phyloP scores from a whole-genome alignment of 2,888 invertebrate species.

The Pollenia angustigena region DNA sequence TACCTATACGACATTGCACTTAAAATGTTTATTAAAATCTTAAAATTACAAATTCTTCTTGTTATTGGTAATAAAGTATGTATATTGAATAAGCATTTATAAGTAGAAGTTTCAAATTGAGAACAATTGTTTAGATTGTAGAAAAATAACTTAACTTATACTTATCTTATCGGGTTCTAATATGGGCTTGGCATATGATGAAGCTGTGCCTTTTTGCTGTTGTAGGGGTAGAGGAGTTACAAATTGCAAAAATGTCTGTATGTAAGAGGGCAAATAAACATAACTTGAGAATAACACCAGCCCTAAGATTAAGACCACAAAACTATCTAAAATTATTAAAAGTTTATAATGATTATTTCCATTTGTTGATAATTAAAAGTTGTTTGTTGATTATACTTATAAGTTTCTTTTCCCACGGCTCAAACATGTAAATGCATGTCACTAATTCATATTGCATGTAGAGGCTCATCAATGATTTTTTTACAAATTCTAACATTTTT shows the following conservation, averaged over 20 bases:
- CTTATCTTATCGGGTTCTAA: constrained; percentile 78
- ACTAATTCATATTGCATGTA: constrained; percentile 84
- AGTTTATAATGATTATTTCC: neutral
- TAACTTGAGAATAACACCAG: constrained; percentile 86
- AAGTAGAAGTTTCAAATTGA: neutral
- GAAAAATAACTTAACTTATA: constrained; percentile 74
- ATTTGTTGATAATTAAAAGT: neutral
- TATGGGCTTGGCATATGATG: constrained; percentile 76
- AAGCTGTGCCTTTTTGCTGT: constrained; percentile 41
- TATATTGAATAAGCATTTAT: no score
- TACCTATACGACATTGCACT: neutral
- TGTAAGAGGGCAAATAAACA: constrained; percentile 86
- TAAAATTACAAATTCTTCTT: neutral
- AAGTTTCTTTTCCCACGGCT: constrained; percentile 84
- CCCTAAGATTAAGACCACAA: constrained; percentile 84
- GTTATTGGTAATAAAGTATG: neutral
- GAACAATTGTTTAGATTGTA: neutral
- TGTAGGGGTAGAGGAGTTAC: constrained; percentile 78
- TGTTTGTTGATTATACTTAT: constrained; percentile 80
- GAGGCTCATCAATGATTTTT: constrained; percentile 77
- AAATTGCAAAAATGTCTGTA: constrained; percentile 81
- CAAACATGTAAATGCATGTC: constrained; percentile 85
- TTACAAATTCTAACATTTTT: constrained; percentile 74
- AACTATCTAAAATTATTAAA: constrained; percentile 82
- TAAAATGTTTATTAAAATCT: neutral